Conservation (phyloP, 2,888 invertebrate genomes). For the Notocelia uddmanniana region DNA sequence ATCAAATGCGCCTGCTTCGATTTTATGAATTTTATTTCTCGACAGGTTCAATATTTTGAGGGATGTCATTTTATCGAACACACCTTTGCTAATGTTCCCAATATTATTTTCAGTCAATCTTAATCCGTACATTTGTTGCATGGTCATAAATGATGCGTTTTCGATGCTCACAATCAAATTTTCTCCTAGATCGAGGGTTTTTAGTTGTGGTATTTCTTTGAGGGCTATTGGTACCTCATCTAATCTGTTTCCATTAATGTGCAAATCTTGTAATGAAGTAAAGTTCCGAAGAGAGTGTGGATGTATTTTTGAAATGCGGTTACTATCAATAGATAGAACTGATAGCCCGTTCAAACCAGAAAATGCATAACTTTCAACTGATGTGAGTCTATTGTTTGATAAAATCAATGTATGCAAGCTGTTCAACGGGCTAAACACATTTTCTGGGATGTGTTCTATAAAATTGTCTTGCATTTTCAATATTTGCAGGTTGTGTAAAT, state of each 20-base stretch:
- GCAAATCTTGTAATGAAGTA: slow-evolving; percentile 92
- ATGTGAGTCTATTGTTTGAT: slow-evolving; percentile 91
- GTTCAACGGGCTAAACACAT: slow-evolving; percentile 90
- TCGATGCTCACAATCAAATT: slow-evolving; percentile 92
- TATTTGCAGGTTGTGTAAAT: slow-evolving; percentile 92
- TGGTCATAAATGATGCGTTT: slow-evolving; percentile 92
- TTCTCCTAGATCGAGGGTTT: slow-evolving; percentile 93
- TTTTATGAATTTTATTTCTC: slow-evolving; percentile 92
- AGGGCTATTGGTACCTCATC: slow-evolving; percentile 91
- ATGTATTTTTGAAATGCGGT: slow-evolving; percentile 91
- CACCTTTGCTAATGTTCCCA: slow-evolving; percentile 91
- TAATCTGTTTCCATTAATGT: slow-evolving; percentile 93
- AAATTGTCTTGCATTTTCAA: slow-evolving; percentile 92
- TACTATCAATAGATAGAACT: slow-evolving; percentile 92
- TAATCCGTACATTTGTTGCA: slow-evolving; percentile 92
- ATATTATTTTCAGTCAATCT: slow-evolving; percentile 94
- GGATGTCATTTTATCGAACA: slow-evolving; percentile 91
- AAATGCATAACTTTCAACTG: slow-evolving; percentile 91
- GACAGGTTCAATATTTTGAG: slow-evolving; percentile 94
- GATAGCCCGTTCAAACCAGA: slow-evolving; percentile 91
- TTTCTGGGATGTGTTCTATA: slow-evolving; percentile 91
- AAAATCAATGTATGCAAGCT: slow-evolving; percentile 93
- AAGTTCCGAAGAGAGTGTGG: slow-evolving; percentile 92
- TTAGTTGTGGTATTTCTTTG: slow-evolving; percentile 90
- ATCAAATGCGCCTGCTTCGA: slow-evolving; percentile 92